Evolutionary conservation across 2,888 invertebrate genomes (phyloP), one percentile per base, ranked within the genome.

Genomic region (Pantelozetes paolii): DNA sequence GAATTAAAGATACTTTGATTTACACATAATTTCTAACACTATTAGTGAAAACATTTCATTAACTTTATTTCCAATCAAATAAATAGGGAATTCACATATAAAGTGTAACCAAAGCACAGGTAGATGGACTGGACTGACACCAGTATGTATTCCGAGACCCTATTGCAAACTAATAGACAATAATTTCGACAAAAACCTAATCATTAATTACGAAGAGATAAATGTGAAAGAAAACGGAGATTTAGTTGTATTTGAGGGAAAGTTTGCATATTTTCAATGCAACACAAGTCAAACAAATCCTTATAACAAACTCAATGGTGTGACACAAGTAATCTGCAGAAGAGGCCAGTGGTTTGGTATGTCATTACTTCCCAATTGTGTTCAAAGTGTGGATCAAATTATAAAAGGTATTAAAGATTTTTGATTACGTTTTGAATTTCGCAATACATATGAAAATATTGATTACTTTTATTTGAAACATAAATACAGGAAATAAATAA

Each of bases 251-350:
- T 62, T 32, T 18, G 62, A 62, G 1, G 62, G 62, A 62, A 62
- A 62, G 18, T 30, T 62, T 9, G 62, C 62, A 26, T 62, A 62
- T 62, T 62, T 62, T 62, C 2, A 28, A n/a, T 62, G 62, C 32
- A 30, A 62, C 18, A 62, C 2, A 11, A 30, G 26, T 32, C 1
- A 20, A 32, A 62, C 13, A 5, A 6, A 30, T 9, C 1, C 8
- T 30, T 5, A 30, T 1, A 9, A n/a, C 32, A 28, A 62, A 5
- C 13, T 9, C 32, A 30, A 30, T 5, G 30, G 9, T 26, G 30
- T 30, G 30, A 18, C 62, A 9, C 62, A 62, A 62, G 62, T 30
- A 3, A 32, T 62, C 18, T 62, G 62, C 18, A 6, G 62, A 30
- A 62, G 18, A 2, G 62, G 62, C 28, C 30, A 62, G 32, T 62